Percentiles rank a stretch among this genome's conserved stretches.
Evolutionary conservation across 2,113 vertebrate species (phyloP).

Genomic region (Channa maculata): DNA sequence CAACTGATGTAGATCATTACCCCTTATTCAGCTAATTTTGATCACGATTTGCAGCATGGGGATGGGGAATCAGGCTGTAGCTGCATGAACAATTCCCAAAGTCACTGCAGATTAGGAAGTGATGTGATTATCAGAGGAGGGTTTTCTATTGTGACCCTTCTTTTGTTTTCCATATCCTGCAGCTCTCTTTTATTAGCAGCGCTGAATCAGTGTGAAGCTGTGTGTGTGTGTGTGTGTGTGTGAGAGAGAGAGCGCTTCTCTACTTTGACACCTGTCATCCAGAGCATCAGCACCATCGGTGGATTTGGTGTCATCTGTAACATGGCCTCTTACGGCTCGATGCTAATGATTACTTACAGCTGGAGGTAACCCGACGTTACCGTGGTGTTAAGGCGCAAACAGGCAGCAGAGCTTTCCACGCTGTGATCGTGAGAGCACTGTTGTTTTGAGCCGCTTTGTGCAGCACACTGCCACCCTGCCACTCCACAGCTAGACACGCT

Average conservation of each 20-base stretch:
- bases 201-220: conserved; percentile 6
- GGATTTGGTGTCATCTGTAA: conserved; percentile 57
- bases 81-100: background rate
- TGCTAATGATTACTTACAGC: conserved; percentile 48
- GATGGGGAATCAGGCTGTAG: background rate
- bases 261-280: conserved; percentile 78
- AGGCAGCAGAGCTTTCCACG: background rate
- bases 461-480: conserved; percentile 54
- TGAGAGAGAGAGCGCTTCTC: background rate
- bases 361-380: conserved; percentile 1
- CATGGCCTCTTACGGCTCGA: conserved; percentile 74
- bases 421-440: conserved; percentile 2
- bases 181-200: background rate
- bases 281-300: conserved; percentile 67
- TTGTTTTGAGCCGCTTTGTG: conserved; percentile 71
- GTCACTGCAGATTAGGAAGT: background rate
- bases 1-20: background rate
- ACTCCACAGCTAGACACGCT: conserved; percentile 64
- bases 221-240: too few species aligned
- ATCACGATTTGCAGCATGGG: background rate
- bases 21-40: background rate
- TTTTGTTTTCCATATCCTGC: background rate
- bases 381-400: conserved; percentile 9
- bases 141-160: background rate
- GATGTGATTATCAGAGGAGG: background rate